Percentiles rank a stretch among this genome's conserved stretches.
These are phyloP conservation scores for Rotaria sp. DNA, from an alignment of 2,888 invertebrate species.

Conservation along the genomic window DNA sequence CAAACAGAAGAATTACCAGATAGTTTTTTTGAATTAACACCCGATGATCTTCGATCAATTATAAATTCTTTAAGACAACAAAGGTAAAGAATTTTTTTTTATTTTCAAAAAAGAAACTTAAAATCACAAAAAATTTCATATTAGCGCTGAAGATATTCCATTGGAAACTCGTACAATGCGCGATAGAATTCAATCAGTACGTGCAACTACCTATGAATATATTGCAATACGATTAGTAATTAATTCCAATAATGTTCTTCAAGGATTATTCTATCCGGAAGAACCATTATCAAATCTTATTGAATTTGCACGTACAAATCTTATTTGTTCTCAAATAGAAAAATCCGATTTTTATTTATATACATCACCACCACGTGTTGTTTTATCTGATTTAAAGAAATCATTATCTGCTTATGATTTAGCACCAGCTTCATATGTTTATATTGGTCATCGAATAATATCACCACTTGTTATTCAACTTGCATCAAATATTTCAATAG, in stretches of 20 bases:
- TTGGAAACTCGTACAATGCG: constrained; percentile 66
- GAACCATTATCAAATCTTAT: constrained; percentile 66
- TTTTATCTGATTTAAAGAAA: constrained; percentile 58
- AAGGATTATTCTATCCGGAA: constrained; percentile 72
- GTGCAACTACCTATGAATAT: constrained; percentile 66
- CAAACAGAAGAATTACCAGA: constrained; percentile 63
- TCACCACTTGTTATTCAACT: constrained; percentile 5
- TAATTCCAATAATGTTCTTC: constrained; percentile 75
- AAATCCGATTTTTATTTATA: constrained; percentile 65
- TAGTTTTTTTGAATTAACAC: constrained; percentile 77
- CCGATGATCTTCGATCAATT: constrained; percentile 73
- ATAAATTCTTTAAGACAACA: constrained; percentile 60
- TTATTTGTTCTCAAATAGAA: constrained; percentile 60
- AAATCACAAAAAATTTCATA: too few relatives aligned
- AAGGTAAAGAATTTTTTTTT: constrained; percentile 50
- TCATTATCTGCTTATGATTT: constrained; percentile 46
- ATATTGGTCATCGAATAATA: constrained; percentile 24
- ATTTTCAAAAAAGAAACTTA: too few relatives aligned
- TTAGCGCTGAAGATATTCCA: constrained; percentile 66
- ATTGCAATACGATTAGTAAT: constrained; percentile 77
- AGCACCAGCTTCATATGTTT: constrained; percentile 35
- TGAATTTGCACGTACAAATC: constrained; percentile 68
- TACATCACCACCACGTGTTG: constrained; percentile 72
- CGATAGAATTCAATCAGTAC: constrained; percentile 59
- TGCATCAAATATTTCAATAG: not conserved